phyloP scores from a whole-genome alignment of 2,888 invertebrate species.

The Odontocolon sp. region DNA sequence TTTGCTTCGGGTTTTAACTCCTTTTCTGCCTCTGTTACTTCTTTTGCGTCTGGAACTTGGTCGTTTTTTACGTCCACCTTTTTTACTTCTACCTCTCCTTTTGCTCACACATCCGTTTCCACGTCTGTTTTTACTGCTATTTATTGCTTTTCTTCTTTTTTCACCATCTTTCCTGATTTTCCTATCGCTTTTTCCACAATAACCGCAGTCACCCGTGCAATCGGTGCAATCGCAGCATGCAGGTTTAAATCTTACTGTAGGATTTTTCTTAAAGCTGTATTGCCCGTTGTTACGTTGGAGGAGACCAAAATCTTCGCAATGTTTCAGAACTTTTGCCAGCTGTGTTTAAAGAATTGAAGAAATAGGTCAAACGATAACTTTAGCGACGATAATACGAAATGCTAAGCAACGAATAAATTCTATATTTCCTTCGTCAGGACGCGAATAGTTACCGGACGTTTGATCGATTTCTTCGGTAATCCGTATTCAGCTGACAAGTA shows the following conservation, averaged over 20 bases:
- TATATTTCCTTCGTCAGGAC: background rate
- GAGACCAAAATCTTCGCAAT: slow-evolving; percentile 62
- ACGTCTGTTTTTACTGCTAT: slow-evolving; percentile 1
- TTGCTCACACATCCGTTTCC: slow-evolving; percentile 42
- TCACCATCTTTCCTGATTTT: background rate
- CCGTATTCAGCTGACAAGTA: slow-evolving; percentile 60
- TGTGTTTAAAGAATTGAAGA: too few relatives aligned
- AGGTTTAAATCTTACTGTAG: slow-evolving; percentile 20
- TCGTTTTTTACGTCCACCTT: slow-evolving; percentile 15
- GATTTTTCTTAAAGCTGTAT: slow-evolving; percentile 36
- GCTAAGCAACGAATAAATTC: too few relatives aligned
- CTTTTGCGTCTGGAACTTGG: background rate
- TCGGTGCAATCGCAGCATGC: slow-evolving; percentile 65
- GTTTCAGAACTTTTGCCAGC: slow-evolving; percentile 60
- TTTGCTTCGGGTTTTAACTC: slow-evolving; percentile 1
- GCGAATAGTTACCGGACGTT: slow-evolving; percentile 60
- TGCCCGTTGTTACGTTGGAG: slow-evolving; percentile 44
- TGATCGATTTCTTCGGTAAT: slow-evolving; percentile 58
- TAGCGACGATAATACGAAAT: too few relatives aligned
- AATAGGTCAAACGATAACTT: too few relatives aligned
- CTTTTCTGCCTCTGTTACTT: background rate
- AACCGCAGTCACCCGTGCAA: slow-evolving; percentile 66
- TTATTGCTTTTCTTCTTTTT: slow-evolving; percentile 18
- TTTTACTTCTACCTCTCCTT: slow-evolving; percentile 24
- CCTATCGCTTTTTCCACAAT: slow-evolving; percentile 58